Evolutionary conservation across 2,888 invertebrate genomes (phyloP).

Genomic region (Marasmarcha lunaedactyla): DNA sequence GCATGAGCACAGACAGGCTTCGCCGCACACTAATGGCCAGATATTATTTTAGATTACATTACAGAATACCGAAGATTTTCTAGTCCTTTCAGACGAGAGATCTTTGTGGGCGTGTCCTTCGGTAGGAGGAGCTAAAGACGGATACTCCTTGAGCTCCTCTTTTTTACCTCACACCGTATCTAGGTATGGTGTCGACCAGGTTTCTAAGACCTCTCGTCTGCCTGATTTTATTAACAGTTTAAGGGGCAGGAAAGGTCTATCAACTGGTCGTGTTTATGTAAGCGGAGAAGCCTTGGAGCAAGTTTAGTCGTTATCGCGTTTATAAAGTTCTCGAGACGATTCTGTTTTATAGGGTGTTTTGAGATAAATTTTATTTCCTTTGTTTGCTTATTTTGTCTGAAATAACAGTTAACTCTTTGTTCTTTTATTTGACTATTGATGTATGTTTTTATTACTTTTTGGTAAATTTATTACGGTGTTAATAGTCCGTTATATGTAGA

Average conservation of each 20-base stretch:
- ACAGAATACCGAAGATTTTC: constrained; percentile 20
- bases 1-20: not conserved
- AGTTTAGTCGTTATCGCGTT: constrained; percentile 68
- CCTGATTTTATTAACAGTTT: not conserved
- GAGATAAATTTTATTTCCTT: constrained; percentile 64
- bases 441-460: not conserved
- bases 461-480: too few species aligned
- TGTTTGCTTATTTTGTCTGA: constrained; percentile 40
- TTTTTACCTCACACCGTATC: constrained; percentile 61
- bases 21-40: too few species aligned
- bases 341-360: constrained; percentile 68
- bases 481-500: too few species aligned
- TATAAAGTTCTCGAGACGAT: constrained; percentile 67
- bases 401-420: constrained; percentile 15
- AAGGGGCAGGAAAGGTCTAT: constrained; percentile 22
- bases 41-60: too few species aligned
- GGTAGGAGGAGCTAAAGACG: constrained; percentile 50
- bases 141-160: constrained; percentile 66
- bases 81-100: constrained; percentile 32
- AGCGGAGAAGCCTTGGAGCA: constrained; percentile 57
- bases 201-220: constrained; percentile 31
- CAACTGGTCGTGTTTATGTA: constrained; percentile 50
- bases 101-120: constrained; percentile 52
- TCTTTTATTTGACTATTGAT: not conserved
- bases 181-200: constrained; percentile 45